These are phyloP conservation scores for Baryphthengus martii DNA, from an alignment of 2,113 vertebrate genomes.

Conservation along the genomic window DNA sequence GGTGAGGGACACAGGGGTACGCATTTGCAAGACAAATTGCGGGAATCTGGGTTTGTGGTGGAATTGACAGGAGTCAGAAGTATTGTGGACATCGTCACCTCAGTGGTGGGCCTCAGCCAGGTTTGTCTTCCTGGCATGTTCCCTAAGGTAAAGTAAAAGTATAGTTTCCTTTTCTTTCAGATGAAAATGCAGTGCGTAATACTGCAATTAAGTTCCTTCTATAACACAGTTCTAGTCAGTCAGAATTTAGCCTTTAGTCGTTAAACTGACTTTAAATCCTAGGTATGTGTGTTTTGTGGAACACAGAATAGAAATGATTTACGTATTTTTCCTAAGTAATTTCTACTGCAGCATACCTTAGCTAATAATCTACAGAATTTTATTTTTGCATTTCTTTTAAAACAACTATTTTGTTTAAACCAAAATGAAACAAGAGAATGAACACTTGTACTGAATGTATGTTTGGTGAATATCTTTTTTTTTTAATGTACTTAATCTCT, in stretches of 20 bases:
- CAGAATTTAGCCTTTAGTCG: background rate
- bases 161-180: background rate
- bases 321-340: background rate
- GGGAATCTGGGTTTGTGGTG: background rate
- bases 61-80: background rate
- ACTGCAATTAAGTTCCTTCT: background rate
- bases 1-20: fast-evolving
- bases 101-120: background rate
- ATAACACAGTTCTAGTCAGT: background rate
- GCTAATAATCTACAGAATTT: background rate
- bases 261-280: background rate
- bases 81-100: background rate
- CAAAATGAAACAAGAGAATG: background rate
- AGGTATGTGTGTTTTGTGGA: background rate
- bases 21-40: background rate
- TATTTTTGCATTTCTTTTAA: background rate
- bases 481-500: background rate
- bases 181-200: background rate
- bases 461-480: background rate
- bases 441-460: background rate
- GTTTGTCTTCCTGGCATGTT: background rate
- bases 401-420: background rate
- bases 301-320: background rate
- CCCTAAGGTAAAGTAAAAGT: background rate
- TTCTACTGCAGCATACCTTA: background rate